Base-by-base conservation (phyloP, 2,113 vertebrate genomes). In the Archocentrus centrarchus region DNA sequence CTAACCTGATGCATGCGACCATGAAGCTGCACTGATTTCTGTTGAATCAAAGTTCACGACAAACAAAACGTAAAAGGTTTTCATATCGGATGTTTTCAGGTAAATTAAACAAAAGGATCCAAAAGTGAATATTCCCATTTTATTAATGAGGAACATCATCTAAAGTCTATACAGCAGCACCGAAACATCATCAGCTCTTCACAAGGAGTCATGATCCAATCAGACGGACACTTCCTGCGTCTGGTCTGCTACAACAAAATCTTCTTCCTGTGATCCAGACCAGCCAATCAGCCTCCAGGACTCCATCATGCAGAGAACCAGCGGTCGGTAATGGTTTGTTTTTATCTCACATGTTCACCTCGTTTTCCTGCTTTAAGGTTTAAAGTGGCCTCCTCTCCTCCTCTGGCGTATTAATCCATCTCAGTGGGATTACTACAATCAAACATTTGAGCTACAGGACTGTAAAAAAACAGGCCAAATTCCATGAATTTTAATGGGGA, bases 161-260 rank as follows among this genome's bases (percentile, higher is more conserved):
- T 73, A 53, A 73, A 73, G 66, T 73, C 66, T 73, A 17, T 73
- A 73, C 66, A 73, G 66, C 66, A 73, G 66, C 66, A 73, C 66
- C 66, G 50, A 53, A 73, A 73, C 66, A 73, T 73, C 44, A 73
- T 73, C 10, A 73, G 66, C 27, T 57, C 53, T 53, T 50, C 66
- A 32, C 24, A 0, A 8, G 0, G 24, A 30, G 44, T 53, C 66
- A 53, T 11, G 18, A 53, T 50, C 53, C 18, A 55, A n/a, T 55
- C 44, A 53, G 6, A 73, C 44, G 2, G 44, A 50, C 24, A 32
- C 24, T 70, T 70, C 3, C 44, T 32, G 32, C 13, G 6, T 35
- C 32, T 35, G 5, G 44, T 6, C 14, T 5, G 14, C 17, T 50
- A 17, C 47, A 50, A 6, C 47, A 50, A 47, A 47, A 15, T 47